phyloP scores from a whole-genome alignment of 2,888 invertebrate species.

The Trichopoda pennipes region DNA sequence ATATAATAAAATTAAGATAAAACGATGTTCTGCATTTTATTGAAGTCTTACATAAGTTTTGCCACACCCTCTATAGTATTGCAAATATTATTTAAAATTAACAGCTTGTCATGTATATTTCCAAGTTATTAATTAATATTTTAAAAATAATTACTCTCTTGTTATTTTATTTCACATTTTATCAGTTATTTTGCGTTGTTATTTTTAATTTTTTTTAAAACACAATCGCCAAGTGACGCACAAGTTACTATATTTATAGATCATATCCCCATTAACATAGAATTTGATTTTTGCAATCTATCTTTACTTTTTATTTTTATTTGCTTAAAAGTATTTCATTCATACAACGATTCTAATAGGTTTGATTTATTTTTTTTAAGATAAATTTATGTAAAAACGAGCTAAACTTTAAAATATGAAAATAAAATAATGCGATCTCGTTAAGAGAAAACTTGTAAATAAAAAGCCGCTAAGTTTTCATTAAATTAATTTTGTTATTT shows the following conservation, averaged over 20 bases:
- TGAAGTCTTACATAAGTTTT: no score
- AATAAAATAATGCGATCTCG: no score
- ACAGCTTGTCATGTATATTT: no score
- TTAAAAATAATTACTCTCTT: neutral
- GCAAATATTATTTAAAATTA: no score
- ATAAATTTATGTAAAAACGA: no score
- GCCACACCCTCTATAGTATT: no score
- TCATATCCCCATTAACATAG: neutral
- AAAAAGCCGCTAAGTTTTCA: no score
- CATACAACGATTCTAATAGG: neutral
- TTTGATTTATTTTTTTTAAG: neutral
- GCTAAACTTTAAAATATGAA: no score
- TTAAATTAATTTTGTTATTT: no score
- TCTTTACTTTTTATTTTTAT: neutral
- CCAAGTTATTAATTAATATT: neutral
- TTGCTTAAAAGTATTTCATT: neutral
- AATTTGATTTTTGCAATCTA: neutral
- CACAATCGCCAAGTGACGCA: neutral
- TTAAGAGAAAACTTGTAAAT: no score
- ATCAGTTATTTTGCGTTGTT: constrained; percentile 1
- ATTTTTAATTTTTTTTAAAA: neutral
- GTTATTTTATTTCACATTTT: constrained; percentile 4
- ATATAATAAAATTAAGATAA: no score
- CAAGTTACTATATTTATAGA: constrained; percentile 3
- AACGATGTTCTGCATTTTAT: no score